A percentile compares a stretch with the other conserved stretches of the same genome.
Conservation (phyloP, 1,140 invertebrate species). For the Drusus annulatus region DNA sequence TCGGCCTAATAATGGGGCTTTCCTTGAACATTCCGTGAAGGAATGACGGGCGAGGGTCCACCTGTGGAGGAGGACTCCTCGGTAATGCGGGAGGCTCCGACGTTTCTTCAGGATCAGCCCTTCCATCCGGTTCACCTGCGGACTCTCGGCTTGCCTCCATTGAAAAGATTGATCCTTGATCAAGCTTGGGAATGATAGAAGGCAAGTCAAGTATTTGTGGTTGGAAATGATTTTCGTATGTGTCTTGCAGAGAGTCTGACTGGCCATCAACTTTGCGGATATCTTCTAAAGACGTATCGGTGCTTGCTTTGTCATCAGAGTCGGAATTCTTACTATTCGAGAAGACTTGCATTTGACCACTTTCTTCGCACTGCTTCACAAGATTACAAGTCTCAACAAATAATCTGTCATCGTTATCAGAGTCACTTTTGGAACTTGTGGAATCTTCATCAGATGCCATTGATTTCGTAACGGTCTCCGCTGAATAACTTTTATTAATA, state of each 20-base stretch:
- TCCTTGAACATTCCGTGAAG: slow-evolving; percentile 75
- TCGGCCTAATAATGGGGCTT: slow-evolving; percentile 65
- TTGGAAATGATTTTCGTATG: slow-evolving; percentile 66
- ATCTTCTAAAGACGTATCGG: slow-evolving; percentile 63
- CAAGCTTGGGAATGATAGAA: slow-evolving; percentile 66
- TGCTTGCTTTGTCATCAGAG: slow-evolving; percentile 56
- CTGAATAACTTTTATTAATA: slow-evolving; percentile 50
- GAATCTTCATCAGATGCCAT: slow-evolving; percentile 70
- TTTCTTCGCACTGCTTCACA: slow-evolving; percentile 65
- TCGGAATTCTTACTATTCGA: slow-evolving; percentile 64
- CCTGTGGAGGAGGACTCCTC: slow-evolving; percentile 72
- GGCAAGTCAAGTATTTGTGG: slow-evolving; percentile 69
- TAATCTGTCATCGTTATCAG: slow-evolving; percentile 70
- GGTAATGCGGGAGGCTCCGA: slow-evolving; percentile 78
- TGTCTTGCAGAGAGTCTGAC: slow-evolving; percentile 58
- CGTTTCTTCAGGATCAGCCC: slow-evolving; percentile 81
- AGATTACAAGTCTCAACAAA: slow-evolving; percentile 66
- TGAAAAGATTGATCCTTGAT: slow-evolving; percentile 66
- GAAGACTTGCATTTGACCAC: slow-evolving; percentile 68
- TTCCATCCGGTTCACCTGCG: slow-evolving; percentile 86
- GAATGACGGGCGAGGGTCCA: slow-evolving; percentile 80
- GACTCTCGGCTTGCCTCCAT: slow-evolving; percentile 79
- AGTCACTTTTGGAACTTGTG: slow-evolving; percentile 68
- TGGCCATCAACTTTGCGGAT: slow-evolving; percentile 69
- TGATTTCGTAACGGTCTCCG: slow-evolving; percentile 67